Evolutionary conservation across 2,888 invertebrate species (phyloP), one percentile per base, ranked within the genome.

Genomic region (Microctonus brassicae): DNA sequence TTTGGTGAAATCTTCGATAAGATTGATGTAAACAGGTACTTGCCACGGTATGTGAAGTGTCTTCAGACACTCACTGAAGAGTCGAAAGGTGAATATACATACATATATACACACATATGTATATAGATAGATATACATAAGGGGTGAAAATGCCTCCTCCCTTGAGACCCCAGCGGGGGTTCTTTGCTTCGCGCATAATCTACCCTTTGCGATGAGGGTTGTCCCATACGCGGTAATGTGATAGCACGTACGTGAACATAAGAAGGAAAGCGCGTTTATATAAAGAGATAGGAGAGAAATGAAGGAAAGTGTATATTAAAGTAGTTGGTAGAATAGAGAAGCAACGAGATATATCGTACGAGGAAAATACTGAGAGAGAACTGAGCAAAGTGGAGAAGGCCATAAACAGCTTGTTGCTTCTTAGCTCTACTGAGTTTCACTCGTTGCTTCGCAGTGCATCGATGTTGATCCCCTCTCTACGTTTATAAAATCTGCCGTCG

Each of bases 331-430:
- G 60, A 53, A 34, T n/a, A 34, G 53, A 69, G 53, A 47, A 7
- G 3, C 4, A 29, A 5, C 3, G 39, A 72, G 33, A 63, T 29
- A 65, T 47, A 65, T 29, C 11, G 10, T 29, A n/a, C 39, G 65
- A 34, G 36, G 36, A 53, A 69, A 76, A 73, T 62, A 69, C 60
- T 61, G 78, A n/a, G n/a, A n/a, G n/a, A n/a, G n/a, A n/a, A n/a
- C n/a, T n/a, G 17, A 20, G 58, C 34, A 77, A 76, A 77, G 74
- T 76, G 74, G 79, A 77, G 75, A 81, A 80, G 72, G 82, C 85
- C 82, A 85, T 86, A 86, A 86, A 86, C 86, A 86, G 86, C 86
- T 86, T 86, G 86, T 86, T 86, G 86, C 86, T 86, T 85, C 84
- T 82, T 79, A 81, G 82, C 36, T 64, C n/a, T 24, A 22, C n/a